A percentile compares a stretch with the other conserved stretches of the same genome.
Conservation (phyloP, 2,888 invertebrate species). For the Melinaea marsaeus region DNA sequence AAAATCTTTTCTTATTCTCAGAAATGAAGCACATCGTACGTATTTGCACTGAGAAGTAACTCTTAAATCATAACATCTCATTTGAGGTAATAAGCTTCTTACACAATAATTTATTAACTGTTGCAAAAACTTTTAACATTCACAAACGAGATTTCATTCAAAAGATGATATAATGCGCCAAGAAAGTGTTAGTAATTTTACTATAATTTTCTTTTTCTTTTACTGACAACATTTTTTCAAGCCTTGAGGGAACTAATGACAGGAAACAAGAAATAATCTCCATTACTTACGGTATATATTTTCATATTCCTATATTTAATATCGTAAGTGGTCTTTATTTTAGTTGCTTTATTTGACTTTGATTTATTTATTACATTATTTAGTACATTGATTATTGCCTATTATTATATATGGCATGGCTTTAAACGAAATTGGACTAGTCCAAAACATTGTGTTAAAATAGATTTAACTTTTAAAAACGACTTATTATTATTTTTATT, state of each 20-base stretch:
- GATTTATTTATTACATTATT: too few relatives aligned
- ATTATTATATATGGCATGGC: too few relatives aligned
- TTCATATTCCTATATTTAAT: background rate
- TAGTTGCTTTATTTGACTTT: too few relatives aligned
- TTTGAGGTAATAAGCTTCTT: constrained; percentile 1
- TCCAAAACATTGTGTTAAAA: too few relatives aligned
- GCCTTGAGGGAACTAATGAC: background rate
- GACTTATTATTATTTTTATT: too few relatives aligned
- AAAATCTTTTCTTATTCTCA: too few relatives aligned
- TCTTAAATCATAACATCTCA: background rate
- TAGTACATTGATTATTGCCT: too few relatives aligned
- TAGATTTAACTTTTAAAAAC: too few relatives aligned
- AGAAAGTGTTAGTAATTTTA: constrained; percentile 3
- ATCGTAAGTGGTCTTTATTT: too few relatives aligned
- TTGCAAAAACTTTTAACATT: constrained; percentile 2
- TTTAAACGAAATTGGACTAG: too few relatives aligned
- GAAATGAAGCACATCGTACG: too few relatives aligned
- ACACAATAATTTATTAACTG: background rate
- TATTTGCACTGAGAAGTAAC: background rate
- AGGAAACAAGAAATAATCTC: background rate
- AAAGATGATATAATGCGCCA: background rate
- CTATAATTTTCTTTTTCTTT: constrained; percentile 2
- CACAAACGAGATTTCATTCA: constrained; percentile 2
- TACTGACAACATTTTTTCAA: background rate
- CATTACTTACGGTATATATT: background rate